Evolutionary conservation across 2,113 vertebrate species (phyloP).

Genomic region (Andinoacara biseriatus): DNA sequence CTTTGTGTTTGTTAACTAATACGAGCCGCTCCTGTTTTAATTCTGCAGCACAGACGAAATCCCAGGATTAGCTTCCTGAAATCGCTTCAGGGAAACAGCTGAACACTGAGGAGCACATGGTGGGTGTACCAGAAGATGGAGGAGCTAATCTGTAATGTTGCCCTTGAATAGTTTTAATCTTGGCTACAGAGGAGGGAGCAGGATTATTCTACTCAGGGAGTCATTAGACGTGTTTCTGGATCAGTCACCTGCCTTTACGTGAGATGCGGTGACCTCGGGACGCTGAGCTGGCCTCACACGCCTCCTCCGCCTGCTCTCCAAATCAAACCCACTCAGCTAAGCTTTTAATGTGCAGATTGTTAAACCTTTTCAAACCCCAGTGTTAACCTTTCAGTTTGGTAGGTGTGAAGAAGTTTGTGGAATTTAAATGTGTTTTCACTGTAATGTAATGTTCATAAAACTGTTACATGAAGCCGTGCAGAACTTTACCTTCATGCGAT

Average conservation of each 20-base stretch:
- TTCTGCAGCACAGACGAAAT: not conserved
- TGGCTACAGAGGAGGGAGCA: not conserved
- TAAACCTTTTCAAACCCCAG: not conserved
- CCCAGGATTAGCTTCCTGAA: not conserved
- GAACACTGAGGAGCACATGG: not conserved
- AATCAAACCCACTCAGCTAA: not conserved
- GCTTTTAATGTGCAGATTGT: constrained; percentile 35
- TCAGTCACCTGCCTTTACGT: not conserved
- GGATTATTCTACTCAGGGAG: not conserved
- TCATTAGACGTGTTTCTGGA: not conserved
- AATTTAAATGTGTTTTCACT: not conserved
- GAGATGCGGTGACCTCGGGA: not conserved
- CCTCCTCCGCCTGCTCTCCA: not conserved
- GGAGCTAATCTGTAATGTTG: not conserved
- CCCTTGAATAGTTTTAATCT: constrained; percentile 8
- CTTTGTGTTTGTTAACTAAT: not conserved
- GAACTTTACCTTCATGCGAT: no score
- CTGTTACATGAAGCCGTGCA: no score
- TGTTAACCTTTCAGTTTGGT: not conserved
- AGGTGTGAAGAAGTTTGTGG: not conserved
- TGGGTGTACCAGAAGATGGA: not conserved
- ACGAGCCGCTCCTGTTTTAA: no score
- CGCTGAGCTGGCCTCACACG: not conserved
- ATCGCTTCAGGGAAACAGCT: not conserved
- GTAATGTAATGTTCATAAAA: not conserved